Evolutionary conservation across 2,113 vertebrate genomes (phyloP).

Genomic region (Martes martes): DNA sequence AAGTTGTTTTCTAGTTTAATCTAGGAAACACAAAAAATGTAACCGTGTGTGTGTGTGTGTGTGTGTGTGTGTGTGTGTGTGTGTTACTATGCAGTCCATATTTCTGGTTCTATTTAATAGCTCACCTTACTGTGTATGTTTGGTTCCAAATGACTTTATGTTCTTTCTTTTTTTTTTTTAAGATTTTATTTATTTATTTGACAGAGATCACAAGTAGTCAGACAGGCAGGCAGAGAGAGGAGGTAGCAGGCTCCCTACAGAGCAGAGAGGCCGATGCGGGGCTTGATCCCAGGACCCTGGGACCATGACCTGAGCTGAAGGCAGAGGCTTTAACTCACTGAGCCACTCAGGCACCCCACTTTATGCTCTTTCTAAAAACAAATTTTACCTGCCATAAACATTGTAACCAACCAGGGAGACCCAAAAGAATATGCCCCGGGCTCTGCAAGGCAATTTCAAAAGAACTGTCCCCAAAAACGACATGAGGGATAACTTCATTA

Average conservation of each 20-base stretch:
- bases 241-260: too few relatives aligned
- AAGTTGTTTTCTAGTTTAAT: neutral
- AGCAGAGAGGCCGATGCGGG: too few relatives aligned
- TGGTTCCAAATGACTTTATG: slow-evolving; percentile 15
- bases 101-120: neutral
- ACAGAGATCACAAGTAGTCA: too few relatives aligned
- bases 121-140: neutral
- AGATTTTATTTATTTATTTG: too few relatives aligned
- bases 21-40: neutral
- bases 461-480: neutral
- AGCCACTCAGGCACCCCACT: neutral
- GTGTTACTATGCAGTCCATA: neutral
- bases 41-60: neutral
- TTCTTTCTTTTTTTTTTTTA: neutral
- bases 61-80: neutral
- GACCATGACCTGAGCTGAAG: too few relatives aligned
- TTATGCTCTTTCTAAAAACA: slow-evolving; percentile 36
- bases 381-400: neutral
- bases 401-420: neutral
- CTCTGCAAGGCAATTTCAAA: neutral
- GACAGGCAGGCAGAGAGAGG: too few relatives aligned
- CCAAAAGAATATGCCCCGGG: neutral
- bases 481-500: neutral
- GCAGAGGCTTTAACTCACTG: too few relatives aligned
- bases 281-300: too few relatives aligned